Conservation (phyloP, 2,797 vertebrate genomes). For the Manis crassicaudata region DNA sequence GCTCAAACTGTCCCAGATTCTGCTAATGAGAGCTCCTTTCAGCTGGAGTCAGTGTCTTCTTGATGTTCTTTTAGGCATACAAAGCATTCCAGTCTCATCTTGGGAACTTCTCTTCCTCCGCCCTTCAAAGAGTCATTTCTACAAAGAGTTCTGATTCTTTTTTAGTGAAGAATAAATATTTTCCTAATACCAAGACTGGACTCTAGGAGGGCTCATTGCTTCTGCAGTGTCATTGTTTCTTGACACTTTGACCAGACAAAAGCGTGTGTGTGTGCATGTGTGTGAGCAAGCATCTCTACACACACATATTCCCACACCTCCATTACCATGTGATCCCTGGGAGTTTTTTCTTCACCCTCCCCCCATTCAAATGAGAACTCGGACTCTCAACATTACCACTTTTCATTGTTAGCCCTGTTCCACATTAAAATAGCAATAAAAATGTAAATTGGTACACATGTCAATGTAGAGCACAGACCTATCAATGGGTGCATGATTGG, state of each 20-base stretch:
- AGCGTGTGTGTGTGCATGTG: not conserved
- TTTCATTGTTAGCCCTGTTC: not conserved
- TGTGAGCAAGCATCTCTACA: not conserved
- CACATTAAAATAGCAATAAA: too few relatives aligned
- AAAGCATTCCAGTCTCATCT: not conserved
- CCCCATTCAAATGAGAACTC: not conserved
- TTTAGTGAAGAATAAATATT: not conserved
- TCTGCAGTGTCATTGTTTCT: not conserved
- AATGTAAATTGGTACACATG: not conserved
- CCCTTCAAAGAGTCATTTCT: not conserved
- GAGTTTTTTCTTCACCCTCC: not conserved
- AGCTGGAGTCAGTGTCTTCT: not conserved
- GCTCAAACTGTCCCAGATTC: not conserved
- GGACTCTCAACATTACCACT: too few relatives aligned
- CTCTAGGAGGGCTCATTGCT: not conserved
- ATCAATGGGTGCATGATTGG: too few relatives aligned
- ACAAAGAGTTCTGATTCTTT: not conserved
- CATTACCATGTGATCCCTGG: not conserved
- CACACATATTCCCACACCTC: not conserved
- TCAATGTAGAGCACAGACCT: not conserved
- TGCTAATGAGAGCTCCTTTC: too few relatives aligned
- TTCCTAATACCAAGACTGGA: not conserved
- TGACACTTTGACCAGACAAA: not conserved
- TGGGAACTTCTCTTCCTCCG: not conserved
- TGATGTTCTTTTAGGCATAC: not conserved